These are phyloP conservation scores for Brenthis daphne DNA, from an alignment of 2,888 invertebrate species.

Conservation along the genomic window DNA sequence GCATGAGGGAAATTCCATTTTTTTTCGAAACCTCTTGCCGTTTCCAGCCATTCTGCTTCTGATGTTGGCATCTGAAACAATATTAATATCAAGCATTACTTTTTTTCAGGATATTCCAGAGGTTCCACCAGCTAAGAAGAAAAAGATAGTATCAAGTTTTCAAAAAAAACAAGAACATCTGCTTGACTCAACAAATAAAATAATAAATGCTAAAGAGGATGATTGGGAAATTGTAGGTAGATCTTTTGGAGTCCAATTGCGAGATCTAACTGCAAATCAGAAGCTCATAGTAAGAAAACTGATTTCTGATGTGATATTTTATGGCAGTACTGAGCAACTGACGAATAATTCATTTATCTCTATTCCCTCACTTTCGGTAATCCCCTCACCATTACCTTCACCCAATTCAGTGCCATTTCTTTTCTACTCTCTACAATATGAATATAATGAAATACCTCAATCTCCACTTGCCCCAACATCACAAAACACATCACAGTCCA, in stretches of 20 bases:
- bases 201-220: slow-evolving; percentile 9
- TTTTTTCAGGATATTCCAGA: slow-evolving; percentile 1
- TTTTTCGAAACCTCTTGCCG: too few relatives aligned
- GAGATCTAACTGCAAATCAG: slow-evolving; percentile 11
- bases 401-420: slow-evolving; percentile 7
- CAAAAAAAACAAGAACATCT: slow-evolving; percentile 6
- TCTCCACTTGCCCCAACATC: slow-evolving; percentile 6
- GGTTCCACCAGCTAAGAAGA: slow-evolving; percentile 6
- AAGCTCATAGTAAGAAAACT: slow-evolving; percentile 9
- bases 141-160: slow-evolving; percentile 6
- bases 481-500: slow-evolving; percentile 11
- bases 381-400: slow-evolving; percentile 6
- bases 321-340: slow-evolving; percentile 10
- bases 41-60: too few relatives aligned
- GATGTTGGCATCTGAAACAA: too few relatives aligned
- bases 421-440: slow-evolving; percentile 3
- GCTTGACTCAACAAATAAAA: slow-evolving; percentile 6
- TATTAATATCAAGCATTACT: too few relatives aligned
- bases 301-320: slow-evolving; percentile 7
- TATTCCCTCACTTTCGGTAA: slow-evolving; percentile 8
- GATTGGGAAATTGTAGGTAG: slow-evolving; percentile 10
- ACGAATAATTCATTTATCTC: slow-evolving; percentile 7
- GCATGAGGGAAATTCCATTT: too few relatives aligned
- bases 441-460: slow-evolving; percentile 7
- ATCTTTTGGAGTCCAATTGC: slow-evolving; percentile 3